Percentiles rank a stretch among this genome's conserved stretches.
Evolutionary conservation across 2,888 invertebrate species (phyloP).

Genomic region (Eupithecia insigniata): DNA sequence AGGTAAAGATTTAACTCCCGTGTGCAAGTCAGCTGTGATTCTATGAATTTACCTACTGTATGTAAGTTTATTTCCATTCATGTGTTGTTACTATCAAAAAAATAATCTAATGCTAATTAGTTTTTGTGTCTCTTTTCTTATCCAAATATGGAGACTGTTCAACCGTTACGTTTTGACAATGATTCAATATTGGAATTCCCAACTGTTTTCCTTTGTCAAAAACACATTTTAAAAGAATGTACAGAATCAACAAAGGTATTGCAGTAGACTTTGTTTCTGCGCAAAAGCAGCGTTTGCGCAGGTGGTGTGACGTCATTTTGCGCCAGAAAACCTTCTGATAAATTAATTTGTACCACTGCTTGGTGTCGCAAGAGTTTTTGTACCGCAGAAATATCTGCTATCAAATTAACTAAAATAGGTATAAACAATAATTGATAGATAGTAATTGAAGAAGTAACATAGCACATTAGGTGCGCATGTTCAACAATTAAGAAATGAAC

Average conservation of each 20-base stretch:
- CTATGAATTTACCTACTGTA: neutral
- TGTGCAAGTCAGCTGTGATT: neutral
- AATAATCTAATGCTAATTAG: neutral
- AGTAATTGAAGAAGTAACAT: neutral
- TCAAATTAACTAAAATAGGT: neutral
- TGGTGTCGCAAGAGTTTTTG: constrained; percentile 25
- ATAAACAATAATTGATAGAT: constrained; percentile 2
- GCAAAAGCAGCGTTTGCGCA: constrained; percentile 57
- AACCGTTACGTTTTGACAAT: constrained; percentile 7
- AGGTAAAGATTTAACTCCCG: neutral
- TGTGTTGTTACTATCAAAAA: neutral
- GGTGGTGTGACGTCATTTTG: constrained; percentile 58
- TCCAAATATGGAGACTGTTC: constrained; percentile 11
- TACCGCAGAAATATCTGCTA: neutral
- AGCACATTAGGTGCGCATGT: constrained; percentile 22
- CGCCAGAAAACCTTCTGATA: constrained; percentile 49
- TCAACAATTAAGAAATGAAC: constrained; percentile 22
- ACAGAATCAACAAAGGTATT: constrained; percentile 42
- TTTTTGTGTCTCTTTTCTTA: constrained; percentile 6
- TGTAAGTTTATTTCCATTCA: neutral
- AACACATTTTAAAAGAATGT: constrained; percentile 43
- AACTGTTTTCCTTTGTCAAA: constrained; percentile 24
- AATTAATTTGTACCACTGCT: neutral
- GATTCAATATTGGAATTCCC: constrained; percentile 26
- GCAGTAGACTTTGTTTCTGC: constrained; percentile 50